phyloP scores from a whole-genome alignment of 2,797 vertebrate species.

The Microhierax caerulescens region DNA sequence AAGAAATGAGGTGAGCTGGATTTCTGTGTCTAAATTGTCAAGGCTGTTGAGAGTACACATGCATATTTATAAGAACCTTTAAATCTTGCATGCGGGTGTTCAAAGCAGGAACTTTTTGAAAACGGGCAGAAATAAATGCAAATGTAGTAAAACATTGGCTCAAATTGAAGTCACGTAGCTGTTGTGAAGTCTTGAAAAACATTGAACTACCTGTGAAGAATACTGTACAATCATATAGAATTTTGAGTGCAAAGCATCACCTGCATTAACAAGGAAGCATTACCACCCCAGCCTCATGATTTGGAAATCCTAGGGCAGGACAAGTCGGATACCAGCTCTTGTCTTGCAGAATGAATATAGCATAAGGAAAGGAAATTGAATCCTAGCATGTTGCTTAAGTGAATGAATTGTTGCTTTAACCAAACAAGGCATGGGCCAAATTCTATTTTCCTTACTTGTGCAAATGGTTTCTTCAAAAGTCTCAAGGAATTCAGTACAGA shows the following conservation, averaged over 20 bases:
- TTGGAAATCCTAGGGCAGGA: background rate
- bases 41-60: background rate
- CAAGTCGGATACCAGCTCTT: background rate
- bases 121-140: background rate
- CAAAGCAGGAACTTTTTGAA: background rate
- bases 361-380: background rate
- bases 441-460: background rate
- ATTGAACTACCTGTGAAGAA: background rate
- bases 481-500: background rate
- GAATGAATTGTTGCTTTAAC: background rate
- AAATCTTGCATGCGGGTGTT: background rate
- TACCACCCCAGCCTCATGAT: fast-evolving
- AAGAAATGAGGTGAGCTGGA: background rate
- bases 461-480: background rate
- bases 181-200: background rate
- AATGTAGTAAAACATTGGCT: background rate
- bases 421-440: background rate
- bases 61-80: background rate
- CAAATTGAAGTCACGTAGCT: background rate
- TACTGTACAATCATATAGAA: background rate
- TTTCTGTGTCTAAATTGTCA: background rate
- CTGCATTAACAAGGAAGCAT: background rate
- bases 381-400: fast-evolving
- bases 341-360: background rate
- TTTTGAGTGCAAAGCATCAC: background rate